Base-by-base conservation (phyloP, 2,113 vertebrate species). In the Buteo buteo region DNA sequence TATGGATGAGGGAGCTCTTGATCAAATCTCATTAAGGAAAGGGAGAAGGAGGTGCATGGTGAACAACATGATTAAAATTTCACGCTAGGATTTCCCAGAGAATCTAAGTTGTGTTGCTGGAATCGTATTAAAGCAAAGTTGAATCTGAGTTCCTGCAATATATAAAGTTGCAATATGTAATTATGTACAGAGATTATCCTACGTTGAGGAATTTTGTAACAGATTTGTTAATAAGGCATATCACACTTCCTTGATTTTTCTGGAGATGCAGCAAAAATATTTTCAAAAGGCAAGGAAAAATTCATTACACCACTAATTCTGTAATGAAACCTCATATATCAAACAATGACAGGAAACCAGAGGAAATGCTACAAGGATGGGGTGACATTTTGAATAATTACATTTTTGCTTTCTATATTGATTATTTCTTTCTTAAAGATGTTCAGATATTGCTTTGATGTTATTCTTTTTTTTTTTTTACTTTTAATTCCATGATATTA, bases 211-310 rank as follows among this genome's bases (percentile, higher is more conserved):
- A 36, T 52, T 77, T 57, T 67, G 17, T 32, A 71, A 47, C 38
- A 36, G 29, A 45, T 92, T 78, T 91, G 38, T 85, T 74, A 92
- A 38, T 80, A 83, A 66, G 42, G 7, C 31, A 45, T 64, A 47
- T 77, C 45, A 7, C 17, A 58, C 12, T 76, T 94, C 10, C 54
- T 94, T 80, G 65, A 70, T 94, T 88, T 88, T 85, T 84, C 44
- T 77, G 38, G 22, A 54, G 42, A 58, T 86, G 44, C 26, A 81
- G 57, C n/a, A 85, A 90, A 92, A 82, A 50, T 70, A 34, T 93
- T 94, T 94, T 91, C 61, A 52, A 79, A 88, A 92, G 54, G 36
- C 45, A 70, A 90, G 59, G 74, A 78, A 87, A 94, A 93, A 74
- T n/a, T 70, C 1, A 52, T 90, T 84, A 65, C 22, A 25, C 52